Conservation (phyloP, 2,797 vertebrate species). For the Brachyalestes nurse region DNA sequence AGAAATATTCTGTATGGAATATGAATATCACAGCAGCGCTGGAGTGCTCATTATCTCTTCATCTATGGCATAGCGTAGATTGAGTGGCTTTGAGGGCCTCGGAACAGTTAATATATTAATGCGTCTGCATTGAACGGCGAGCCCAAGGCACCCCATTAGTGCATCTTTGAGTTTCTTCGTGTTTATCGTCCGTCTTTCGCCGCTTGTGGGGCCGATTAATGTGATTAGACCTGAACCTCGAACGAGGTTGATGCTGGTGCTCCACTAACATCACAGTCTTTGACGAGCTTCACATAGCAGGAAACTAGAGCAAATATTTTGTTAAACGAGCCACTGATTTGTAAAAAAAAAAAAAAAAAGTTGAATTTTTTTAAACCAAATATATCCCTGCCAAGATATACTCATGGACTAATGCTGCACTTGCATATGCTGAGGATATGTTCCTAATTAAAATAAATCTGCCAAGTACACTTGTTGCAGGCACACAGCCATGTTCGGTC, state of each 20-base stretch:
- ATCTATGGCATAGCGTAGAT: not conserved
- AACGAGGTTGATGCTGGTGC: not conserved
- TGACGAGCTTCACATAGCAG: too few species aligned
- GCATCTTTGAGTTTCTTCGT: not conserved
- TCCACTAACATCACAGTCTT: too few species aligned
- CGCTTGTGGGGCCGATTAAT: not conserved
- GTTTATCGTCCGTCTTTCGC: not conserved
- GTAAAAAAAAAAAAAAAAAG: too few species aligned
- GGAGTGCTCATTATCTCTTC: slow-evolving; percentile 5
- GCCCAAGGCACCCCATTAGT: not conserved
- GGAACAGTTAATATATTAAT: not conserved
- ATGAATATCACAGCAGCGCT: not conserved
- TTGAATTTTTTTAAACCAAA: too few species aligned
- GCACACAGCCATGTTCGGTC: too few species aligned
- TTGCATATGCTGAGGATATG: not conserved
- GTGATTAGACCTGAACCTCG: not conserved
- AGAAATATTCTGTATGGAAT: not conserved
- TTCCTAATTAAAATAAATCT: not conserved
- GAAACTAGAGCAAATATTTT: too few species aligned
- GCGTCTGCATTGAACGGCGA: not conserved
- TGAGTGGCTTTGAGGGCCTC: slow-evolving; percentile 5
- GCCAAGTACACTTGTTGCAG: not conserved
- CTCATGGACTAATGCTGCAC: not conserved
- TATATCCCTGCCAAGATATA: not conserved
- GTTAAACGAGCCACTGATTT: too few species aligned